These are phyloP conservation scores for Melipona beecheii DNA, from an alignment of 2,888 invertebrate species.

Conservation along the genomic window DNA sequence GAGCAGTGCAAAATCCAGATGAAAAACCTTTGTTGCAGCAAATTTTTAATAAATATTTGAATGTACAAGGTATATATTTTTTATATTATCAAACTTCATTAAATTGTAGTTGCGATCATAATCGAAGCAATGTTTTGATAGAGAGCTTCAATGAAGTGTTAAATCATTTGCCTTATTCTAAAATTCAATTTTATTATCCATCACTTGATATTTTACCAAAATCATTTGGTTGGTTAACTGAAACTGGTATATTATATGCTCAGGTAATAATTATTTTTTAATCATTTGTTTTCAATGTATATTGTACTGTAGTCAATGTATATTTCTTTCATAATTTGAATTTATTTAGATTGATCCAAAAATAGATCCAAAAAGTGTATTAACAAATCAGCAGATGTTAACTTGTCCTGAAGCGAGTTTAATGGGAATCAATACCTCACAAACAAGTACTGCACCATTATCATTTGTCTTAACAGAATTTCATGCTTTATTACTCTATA, in stretches of 20 bases:
- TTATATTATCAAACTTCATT: conserved; percentile 30
- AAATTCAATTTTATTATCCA: conserved; percentile 91
- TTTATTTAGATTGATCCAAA: conserved; percentile 78
- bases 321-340: conserved; percentile 1
- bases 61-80: conserved; percentile 86
- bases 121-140: conserved; percentile 68
- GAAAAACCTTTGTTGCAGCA: conserved; percentile 92
- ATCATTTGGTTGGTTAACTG: conserved; percentile 95
- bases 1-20: conserved; percentile 88
- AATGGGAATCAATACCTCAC: conserved; percentile 71
- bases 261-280: conserved; percentile 85
- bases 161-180: conserved; percentile 90
- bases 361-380: conserved; percentile 80
- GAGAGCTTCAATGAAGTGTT: conserved; percentile 89
- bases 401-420: conserved; percentile 80
- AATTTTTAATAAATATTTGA: conserved; percentile 91
- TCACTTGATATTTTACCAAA: conserved; percentile 89
- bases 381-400: conserved; percentile 80
- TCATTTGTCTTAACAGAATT: conserved; percentile 95
- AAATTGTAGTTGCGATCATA: neutral
- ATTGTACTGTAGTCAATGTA: neutral
- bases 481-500: conserved; percentile 93
- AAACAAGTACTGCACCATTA: conserved; percentile 85
- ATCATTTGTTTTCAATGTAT: conserved; percentile 15
- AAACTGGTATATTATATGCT: conserved; percentile 92